A percentile compares a stretch with the other conserved stretches of the same genome.
Conservation (phyloP, 1,140 invertebrate genomes). For the Bombus cullumanus region DNA sequence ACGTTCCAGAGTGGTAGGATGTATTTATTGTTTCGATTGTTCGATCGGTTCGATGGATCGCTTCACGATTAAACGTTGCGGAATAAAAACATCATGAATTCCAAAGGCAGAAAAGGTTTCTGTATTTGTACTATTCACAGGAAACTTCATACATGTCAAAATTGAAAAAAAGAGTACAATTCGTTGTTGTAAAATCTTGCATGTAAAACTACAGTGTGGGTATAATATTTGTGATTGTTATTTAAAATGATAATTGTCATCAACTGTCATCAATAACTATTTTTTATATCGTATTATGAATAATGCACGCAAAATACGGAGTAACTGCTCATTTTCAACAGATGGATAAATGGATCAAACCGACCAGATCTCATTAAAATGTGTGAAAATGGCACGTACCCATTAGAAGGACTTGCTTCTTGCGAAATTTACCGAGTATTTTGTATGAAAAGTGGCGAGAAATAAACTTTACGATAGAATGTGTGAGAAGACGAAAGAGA, state of each 20-base stretch:
- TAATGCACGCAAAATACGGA: not conserved
- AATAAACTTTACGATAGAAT: not conserved
- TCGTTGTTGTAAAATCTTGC: not conserved
- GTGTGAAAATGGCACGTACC: not conserved
- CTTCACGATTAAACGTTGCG: not conserved
- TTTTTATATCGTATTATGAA: not conserved
- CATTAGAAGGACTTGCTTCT: constrained; percentile 8
- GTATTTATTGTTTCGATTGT: constrained; percentile 1
- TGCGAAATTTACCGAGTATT: constrained; percentile 47
- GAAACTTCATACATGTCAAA: not conserved
- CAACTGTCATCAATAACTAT: not conserved
- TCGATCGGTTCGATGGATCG: not conserved
- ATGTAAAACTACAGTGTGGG: not conserved
- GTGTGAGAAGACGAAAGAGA: not conserved
- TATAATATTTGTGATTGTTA: not conserved
- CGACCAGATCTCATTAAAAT: not conserved
- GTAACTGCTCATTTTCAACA: not conserved
- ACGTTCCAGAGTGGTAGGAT: not conserved
- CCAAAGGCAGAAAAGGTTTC: not conserved
- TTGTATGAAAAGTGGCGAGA: constrained; percentile 32
- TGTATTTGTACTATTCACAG: not conserved
- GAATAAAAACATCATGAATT: not conserved
- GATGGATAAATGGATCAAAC: not conserved
- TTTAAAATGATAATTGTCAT: not conserved
- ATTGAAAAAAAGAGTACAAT: not conserved